Base-by-base conservation (phyloP, 2,797 vertebrate genomes). In the Margarornis squamiger region DNA sequence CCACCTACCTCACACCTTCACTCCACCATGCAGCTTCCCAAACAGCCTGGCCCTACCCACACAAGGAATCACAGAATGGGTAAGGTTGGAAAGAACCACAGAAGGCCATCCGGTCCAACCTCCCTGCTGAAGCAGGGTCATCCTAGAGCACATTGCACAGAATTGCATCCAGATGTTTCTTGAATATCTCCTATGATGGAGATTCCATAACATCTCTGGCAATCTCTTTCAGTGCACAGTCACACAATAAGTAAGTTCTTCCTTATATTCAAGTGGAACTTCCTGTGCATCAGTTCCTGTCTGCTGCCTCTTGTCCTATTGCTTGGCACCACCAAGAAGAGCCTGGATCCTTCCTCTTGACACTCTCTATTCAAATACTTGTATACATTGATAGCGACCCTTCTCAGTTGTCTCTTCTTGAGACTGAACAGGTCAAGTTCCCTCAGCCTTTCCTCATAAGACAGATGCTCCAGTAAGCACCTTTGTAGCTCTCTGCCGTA, bases 391-490 rank as follows among this genome's bases (percentile, higher is more conserved):
- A 39, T 19, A 9, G 49, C 5, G 17, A 20, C 17, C n/a, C 6
- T 24, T 3, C 30, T 59, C 38, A 65, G 18, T 52, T 39, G 3
- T 32, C 30, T 65, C 14, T 57, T 77, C 72, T 46, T 10, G 5
- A 84, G 45, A 10, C 5, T 52, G 18, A 77, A 1, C 12, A 1
- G 26, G 15, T 22, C 21, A 52, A 20, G 34, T 18, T 90, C 10
- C 18, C 14, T 72, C 58, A 58, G 0, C 0, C 17, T 0, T 65
- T 6, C 14, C 38, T 65, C 6, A 13, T 1, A 41, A 48, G 26
- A 46, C 34, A 27, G 39, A 9, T 48, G 30, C 12, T 59, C 34
- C 39, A 41, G 73, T 20, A 39, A 12, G 4, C 20, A 32, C 27
- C 24, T 63, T 57, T 12, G 9, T 2, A 57, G 24, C 8, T 29